phyloP scores from a whole-genome alignment of 1,140 invertebrate genomes.

The Drosophila arawakana region DNA sequence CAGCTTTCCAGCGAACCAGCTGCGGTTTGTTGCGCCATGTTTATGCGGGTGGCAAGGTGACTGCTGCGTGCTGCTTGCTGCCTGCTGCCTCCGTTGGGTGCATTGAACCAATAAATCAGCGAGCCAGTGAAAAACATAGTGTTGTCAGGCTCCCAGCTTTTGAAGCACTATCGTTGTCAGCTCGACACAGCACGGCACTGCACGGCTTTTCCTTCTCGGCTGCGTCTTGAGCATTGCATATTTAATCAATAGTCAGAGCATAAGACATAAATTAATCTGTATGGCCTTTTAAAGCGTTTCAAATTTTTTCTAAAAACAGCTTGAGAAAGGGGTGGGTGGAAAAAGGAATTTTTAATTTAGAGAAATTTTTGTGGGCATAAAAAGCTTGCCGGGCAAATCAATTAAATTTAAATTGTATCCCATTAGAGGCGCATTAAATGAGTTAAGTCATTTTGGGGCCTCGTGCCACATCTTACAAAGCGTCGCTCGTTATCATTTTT shows the following conservation, averaged over 20 bases:
- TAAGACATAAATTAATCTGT: constrained; percentile 77
- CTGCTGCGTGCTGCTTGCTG: constrained; percentile 17
- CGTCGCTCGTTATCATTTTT: constrained; percentile 61
- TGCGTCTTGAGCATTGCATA: constrained; percentile 55
- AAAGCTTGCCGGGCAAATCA: constrained; percentile 77
- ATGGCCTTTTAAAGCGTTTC: constrained; percentile 59
- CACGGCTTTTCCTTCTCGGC: background rate
- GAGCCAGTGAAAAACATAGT: constrained; percentile 63
- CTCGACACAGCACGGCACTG: background rate
- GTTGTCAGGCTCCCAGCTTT: constrained; percentile 67
- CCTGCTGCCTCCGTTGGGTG: constrained; percentile 46
- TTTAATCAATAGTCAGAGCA: constrained; percentile 76
- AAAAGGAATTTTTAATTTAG: constrained; percentile 73
- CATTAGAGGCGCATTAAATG: constrained; percentile 82
- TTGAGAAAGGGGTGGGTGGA: background rate
- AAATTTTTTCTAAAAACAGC: constrained; percentile 34
- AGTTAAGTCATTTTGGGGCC: constrained; percentile 74
- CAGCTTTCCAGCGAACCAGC: constrained; percentile 33
- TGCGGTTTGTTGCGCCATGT: constrained; percentile 78
- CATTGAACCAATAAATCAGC: constrained; percentile 82
- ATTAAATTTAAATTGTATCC: constrained; percentile 83
- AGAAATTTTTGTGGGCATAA: constrained; percentile 76
- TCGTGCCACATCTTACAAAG: constrained; percentile 59
- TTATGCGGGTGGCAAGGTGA: constrained; percentile 68
- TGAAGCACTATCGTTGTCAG: constrained; percentile 44